A percentile compares a stretch with the other conserved stretches of the same genome.
Conservation (phyloP, 2,888 invertebrate species). For the Dermolepida albohirtum region DNA sequence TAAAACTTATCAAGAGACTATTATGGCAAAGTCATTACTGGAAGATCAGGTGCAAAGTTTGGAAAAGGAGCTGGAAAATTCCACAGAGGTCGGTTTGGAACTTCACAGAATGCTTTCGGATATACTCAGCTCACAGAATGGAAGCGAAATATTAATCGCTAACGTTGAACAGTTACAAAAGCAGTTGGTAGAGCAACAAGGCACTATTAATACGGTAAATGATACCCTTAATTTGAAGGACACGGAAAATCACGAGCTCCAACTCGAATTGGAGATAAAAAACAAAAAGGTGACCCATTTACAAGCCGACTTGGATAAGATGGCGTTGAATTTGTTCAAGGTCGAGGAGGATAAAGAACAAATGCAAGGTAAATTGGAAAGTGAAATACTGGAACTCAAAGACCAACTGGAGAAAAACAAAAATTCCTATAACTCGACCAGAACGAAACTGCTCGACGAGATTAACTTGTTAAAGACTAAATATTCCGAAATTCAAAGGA, state of each 20-base stretch:
- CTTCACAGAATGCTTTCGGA: conserved; percentile 76
- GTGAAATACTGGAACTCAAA: conserved; percentile 54
- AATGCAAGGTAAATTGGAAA: conserved; percentile 61
- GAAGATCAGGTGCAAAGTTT: conserved; percentile 77
- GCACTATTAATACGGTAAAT: conserved; percentile 68
- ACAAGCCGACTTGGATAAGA: conserved; percentile 61
- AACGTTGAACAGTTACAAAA: conserved; percentile 76
- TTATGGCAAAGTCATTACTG: conserved; percentile 63
- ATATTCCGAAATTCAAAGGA: conserved; percentile 61
- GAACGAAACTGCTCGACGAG: conserved; percentile 66
- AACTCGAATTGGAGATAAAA: conserved; percentile 61
- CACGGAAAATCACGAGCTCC: conserved; percentile 69
- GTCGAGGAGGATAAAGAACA: conserved; percentile 64
- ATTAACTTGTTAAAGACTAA: conserved; percentile 62
- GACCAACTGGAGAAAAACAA: conserved; percentile 56
- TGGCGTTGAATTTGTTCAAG: conserved; percentile 60
- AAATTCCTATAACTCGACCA: conserved; percentile 58
- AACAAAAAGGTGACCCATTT: conserved; percentile 61
- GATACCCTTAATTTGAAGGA: conserved; percentile 68
- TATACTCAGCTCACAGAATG: conserved; percentile 75
- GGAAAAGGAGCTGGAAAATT: conserved; percentile 83
- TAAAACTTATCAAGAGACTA: conserved; percentile 71
- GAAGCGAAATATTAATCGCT: conserved; percentile 72
- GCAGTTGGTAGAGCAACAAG: conserved; percentile 75
- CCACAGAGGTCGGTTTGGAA: conserved; percentile 84